Conservation (phyloP, 2,113 vertebrate species). For the Suncus etruscus region DNA sequence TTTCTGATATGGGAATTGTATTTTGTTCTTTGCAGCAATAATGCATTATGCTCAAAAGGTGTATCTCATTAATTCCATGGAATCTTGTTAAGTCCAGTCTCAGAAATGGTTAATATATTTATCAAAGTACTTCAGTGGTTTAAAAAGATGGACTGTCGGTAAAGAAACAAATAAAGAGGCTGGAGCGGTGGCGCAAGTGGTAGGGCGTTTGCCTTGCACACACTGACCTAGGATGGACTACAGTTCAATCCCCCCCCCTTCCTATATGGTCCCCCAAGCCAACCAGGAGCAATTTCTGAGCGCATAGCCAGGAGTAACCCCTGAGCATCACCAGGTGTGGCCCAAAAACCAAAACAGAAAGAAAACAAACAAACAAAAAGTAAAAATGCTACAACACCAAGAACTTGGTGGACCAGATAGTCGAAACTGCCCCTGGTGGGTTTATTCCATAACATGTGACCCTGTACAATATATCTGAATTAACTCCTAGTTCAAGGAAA, state of each 20-base stretch:
- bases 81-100: background rate
- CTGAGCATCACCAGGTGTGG: no score
- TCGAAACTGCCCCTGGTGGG: background rate
- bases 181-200: no score
- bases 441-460: background rate
- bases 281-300: no score
- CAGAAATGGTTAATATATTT: background rate
- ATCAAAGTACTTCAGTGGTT: background rate
- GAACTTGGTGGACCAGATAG: background rate
- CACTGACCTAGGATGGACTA: no score
- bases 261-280: no score
- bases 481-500: background rate
- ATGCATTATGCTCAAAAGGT: background rate
- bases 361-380: background rate
- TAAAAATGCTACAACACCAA: background rate
- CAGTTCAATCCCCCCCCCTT: no score
- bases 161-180: background rate
- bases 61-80: constrained; percentile 22
- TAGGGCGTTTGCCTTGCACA: no score
- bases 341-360: no score
- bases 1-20: background rate
- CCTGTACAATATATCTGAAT: background rate
- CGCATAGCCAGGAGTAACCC: no score
- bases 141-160: background rate
- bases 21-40: background rate